Evolutionary conservation across 1,140 invertebrate species (phyloP).

Genomic region (Trachymyrmex septentrionalis): DNA sequence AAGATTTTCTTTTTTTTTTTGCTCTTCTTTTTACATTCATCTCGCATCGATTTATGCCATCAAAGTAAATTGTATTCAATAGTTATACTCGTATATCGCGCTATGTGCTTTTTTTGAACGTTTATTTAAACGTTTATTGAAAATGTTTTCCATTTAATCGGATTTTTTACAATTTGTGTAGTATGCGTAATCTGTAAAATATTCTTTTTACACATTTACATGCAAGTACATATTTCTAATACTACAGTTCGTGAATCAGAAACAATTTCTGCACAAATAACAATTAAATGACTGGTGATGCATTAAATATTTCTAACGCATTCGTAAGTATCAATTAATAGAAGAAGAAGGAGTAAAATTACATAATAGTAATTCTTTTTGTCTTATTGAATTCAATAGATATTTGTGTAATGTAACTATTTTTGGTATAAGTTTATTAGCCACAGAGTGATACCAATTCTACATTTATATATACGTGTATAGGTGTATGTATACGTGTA

Average conservation of each 20-base stretch:
- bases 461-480: no score
- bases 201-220: background rate
- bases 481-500: no score
- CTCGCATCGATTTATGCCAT: background rate
- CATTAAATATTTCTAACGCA: background rate
- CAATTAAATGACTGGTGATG: background rate
- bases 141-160: background rate
- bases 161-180: background rate
- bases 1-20: background rate
- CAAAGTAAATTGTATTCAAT: background rate
- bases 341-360: no score
- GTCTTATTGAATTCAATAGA: no score
- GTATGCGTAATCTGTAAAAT: background rate
- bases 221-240: background rate
- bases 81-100: background rate
- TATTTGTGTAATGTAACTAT: no score
- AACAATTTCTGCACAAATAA: background rate
- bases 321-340: background rate
- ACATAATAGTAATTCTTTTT: no score
- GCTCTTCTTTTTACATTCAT: background rate
- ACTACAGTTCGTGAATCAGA: background rate
- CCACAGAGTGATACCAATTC: no score
- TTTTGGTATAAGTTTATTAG: no score
- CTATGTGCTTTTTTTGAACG: background rate
- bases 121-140: conserved; percentile 8